A percentile compares a stretch with the other conserved stretches of the same genome.
Conservation (phyloP, 2,113 vertebrate genomes). For the Plecotus auritus region DNA sequence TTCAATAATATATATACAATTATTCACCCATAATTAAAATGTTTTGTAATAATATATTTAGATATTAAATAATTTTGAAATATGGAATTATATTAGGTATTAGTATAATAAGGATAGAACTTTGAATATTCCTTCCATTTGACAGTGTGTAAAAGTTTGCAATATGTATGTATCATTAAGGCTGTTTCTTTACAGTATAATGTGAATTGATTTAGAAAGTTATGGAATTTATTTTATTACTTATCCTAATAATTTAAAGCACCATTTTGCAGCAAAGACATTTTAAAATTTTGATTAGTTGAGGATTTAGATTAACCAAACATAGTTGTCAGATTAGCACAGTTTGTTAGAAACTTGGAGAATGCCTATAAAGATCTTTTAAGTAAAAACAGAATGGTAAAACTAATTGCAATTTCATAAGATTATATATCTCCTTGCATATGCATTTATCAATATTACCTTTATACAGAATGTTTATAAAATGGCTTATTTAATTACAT, state of each 20-base stretch:
- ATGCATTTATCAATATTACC: not conserved
- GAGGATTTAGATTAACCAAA: not conserved
- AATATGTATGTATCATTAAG: not conserved
- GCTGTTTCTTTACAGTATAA: not conserved
- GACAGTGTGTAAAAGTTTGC: not conserved
- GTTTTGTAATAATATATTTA: not conserved
- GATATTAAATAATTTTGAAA: not conserved
- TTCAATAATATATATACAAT: not conserved
- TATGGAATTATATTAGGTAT: not conserved
- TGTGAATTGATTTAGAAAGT: not conserved
- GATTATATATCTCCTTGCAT: not conserved
- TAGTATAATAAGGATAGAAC: not conserved
- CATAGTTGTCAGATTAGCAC: not conserved
- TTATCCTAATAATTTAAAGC: not conserved
- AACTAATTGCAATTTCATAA: not conserved
- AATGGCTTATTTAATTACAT: not conserved
- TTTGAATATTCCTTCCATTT: not conserved
- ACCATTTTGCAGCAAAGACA: not conserved
- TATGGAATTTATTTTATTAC: not conserved
- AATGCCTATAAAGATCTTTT: constrained; percentile 11
- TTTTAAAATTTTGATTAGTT: not conserved
- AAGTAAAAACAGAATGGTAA: not conserved
- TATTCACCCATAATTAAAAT: not conserved
- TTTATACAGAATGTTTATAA: not conserved
- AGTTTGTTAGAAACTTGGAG: not conserved